phyloP scores from a whole-genome alignment of 2,888 invertebrate species.

The Oxystoma pomonae region DNA sequence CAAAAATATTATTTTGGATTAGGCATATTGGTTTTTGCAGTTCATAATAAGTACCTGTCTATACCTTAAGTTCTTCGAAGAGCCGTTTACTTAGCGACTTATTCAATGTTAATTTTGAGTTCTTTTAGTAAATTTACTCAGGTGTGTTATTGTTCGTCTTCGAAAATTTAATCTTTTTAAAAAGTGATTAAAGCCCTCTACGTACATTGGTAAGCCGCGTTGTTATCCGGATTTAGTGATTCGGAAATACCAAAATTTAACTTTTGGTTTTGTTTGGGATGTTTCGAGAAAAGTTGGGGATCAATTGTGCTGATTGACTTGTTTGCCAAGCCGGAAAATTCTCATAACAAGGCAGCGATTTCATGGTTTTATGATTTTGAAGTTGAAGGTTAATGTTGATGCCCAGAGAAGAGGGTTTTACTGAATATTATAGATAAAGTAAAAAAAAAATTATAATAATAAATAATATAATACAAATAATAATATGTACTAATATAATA shows the following conservation, averaged over 20 bases:
- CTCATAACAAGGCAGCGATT: not conserved
- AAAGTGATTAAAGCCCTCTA: not conserved
- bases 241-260: not conserved
- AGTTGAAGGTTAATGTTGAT: too few relatives aligned
- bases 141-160: not conserved
- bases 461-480: too few relatives aligned
- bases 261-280: not conserved
- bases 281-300: not conserved
- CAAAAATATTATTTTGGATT: not conserved
- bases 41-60: not conserved
- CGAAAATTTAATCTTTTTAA: not conserved
- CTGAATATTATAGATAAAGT: too few relatives aligned
- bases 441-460: too few relatives aligned
- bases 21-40: not conserved
- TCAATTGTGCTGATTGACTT: not conserved
- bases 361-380: not conserved
- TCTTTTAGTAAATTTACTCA: not conserved
- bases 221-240: not conserved
- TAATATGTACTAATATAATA: too few relatives aligned
- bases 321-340: not conserved
- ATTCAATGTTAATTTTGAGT: not conserved
- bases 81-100: not conserved
- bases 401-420: too few relatives aligned
- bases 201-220: not conserved
- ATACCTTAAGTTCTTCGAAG: not conserved